Base-by-base conservation (phyloP, 2,797 vertebrate genomes). In the Gephyroberyx darwinii region DNA sequence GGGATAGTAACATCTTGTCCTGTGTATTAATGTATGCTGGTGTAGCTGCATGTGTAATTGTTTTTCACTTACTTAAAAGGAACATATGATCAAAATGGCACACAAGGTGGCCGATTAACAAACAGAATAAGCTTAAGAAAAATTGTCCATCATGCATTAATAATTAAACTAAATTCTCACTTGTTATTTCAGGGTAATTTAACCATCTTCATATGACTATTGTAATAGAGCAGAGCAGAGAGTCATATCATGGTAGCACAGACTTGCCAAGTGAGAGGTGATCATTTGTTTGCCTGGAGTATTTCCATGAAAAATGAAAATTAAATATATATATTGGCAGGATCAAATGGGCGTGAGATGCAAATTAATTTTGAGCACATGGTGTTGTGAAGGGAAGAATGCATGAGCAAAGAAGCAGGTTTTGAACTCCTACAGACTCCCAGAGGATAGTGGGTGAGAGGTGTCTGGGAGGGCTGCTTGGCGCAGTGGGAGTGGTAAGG, bases 351-450 rank as follows among this genome's bases (percentile, higher is more conserved):
- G 17, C 30, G 8, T 35, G 70, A 37, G 30, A 60, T 71, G 45
- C 39, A 30, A 54, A 66, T 60, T 66, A 63, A 68, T n/a, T 73
- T 52, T 48, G 62, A 66, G 45, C 17, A n/a, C 47, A 35, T 51
- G 12, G 54, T 20, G 20, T 39, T 64, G 63, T n/a, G 16, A 39
- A 58, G 39, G 64, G 54, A 16, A 1, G 22, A 26, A 26, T 26
- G 22, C 22, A 3, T 13, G 41, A 69, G 52, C 17, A 41, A 60
- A 80, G 35, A 45, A 52, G 59, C 4, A 57, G n/a, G 55, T 17
- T 43, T 60, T 71, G 13, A 74, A 71, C 54, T 79, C 51, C 59
- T 55, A 19, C 4, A 13, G 33, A 50, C 50, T 78, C 69, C 55
- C 54, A 20, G 47, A 58, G 59, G 74, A 69, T 59, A 58, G 55